These are phyloP conservation scores for Dicyrtoma fusca DNA, from an alignment of 2,888 invertebrate genomes.

Conservation along the genomic window DNA sequence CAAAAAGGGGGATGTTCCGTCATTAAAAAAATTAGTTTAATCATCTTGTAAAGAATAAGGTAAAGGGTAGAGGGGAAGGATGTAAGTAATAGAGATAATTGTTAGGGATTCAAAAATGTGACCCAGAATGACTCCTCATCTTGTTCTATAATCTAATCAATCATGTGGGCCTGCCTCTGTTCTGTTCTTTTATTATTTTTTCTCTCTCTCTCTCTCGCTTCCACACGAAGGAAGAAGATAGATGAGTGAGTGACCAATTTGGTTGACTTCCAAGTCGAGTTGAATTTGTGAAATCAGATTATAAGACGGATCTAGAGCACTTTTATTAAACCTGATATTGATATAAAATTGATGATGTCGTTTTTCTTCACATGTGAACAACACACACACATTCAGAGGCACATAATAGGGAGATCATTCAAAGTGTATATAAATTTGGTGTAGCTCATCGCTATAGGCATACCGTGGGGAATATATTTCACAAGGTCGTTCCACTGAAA, in stretches of 20 bases:
- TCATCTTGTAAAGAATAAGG: no score
- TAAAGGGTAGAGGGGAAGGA: no score
- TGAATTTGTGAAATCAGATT: background rate
- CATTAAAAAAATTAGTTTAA: no score
- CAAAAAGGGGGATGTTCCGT: no score
- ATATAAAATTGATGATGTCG: constrained; percentile 35
- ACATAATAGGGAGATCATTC: no score
- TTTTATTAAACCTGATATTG: constrained; percentile 30
- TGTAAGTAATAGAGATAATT: no score
- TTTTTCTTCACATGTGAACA: background rate
- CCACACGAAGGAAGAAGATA: background rate
- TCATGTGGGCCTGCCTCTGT: no score
- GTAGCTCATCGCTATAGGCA: no score
- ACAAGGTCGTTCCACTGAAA: no score
- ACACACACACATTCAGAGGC: no score
- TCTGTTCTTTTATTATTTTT: background rate
- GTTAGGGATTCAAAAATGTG: background rate
- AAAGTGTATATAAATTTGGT: no score
- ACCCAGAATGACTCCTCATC: background rate
- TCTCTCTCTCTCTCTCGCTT: background rate
- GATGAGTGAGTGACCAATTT: constrained; percentile 21
- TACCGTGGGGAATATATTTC: no score
- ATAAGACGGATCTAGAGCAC: constrained; percentile 38
- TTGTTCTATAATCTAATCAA: background rate
- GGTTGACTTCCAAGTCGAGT: constrained; percentile 22